These are phyloP conservation scores for Zingel zingel DNA, from an alignment of 2,113 vertebrate species.

Conservation along the genomic window DNA sequence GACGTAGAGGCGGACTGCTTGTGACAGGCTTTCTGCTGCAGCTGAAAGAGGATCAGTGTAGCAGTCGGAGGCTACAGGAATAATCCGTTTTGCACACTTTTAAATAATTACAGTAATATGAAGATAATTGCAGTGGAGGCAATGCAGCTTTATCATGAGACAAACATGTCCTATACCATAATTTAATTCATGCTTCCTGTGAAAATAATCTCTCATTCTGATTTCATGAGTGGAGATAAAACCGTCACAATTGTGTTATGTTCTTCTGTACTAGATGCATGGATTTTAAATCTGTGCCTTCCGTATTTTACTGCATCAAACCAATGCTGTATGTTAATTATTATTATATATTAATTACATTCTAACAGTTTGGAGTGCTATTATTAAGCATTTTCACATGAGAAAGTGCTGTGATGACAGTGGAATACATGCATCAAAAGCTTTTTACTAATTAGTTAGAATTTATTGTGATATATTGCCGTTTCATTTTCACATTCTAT, in stretches of 20 bases:
- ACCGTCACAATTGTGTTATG: slow-evolving; percentile 70
- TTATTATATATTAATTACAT: slow-evolving; percentile 67
- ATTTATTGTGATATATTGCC: slow-evolving; percentile 60
- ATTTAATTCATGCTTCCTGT: slow-evolving; percentile 82
- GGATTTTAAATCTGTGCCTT: slow-evolving; percentile 56
- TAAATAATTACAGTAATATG: slow-evolving; percentile 84
- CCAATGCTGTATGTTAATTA: slow-evolving; percentile 26
- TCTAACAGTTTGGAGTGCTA: slow-evolving; percentile 39
- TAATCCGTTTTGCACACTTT: slow-evolving; percentile 81
- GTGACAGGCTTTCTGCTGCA: slow-evolving; percentile 59
- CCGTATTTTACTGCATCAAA: slow-evolving; percentile 46
- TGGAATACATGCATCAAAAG: slow-evolving; percentile 54
- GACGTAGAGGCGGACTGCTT: slow-evolving; percentile 58
- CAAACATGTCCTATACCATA: slow-evolving; percentile 73
- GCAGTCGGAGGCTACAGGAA: slow-evolving; percentile 49
- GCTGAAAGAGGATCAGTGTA: slow-evolving; percentile 51
- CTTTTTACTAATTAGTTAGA: slow-evolving; percentile 65
- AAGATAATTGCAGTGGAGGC: slow-evolving; percentile 82
- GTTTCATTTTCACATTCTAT: slow-evolving; percentile 35
- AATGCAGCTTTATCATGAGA: slow-evolving; percentile 76
- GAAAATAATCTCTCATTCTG: slow-evolving; percentile 80
- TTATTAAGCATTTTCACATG: slow-evolving; percentile 53
- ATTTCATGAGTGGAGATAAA: slow-evolving; percentile 77
- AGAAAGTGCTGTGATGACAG: slow-evolving; percentile 51
- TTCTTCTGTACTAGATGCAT: slow-evolving; percentile 61